phyloP scores from a whole-genome alignment of 2,113 vertebrate species.

The Procavia capensis region DNA sequence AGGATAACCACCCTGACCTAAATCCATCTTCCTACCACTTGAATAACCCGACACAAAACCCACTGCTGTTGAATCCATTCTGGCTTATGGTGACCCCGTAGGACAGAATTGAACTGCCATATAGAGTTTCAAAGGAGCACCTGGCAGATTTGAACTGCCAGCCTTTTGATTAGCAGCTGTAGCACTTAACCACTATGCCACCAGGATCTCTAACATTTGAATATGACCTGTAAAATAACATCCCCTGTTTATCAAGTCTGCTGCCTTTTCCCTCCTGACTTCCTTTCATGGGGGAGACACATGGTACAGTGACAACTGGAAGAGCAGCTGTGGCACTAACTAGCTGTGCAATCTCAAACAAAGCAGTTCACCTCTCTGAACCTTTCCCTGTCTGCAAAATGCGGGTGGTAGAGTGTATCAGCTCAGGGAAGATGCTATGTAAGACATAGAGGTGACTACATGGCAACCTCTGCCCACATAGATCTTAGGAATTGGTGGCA shows the following conservation, averaged over 20 bases:
- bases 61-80: too few species aligned
- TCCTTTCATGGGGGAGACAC: background rate
- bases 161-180: too few species aligned
- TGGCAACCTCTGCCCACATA: too few species aligned
- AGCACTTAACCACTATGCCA: too few species aligned
- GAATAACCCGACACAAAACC: too few species aligned
- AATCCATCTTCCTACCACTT: conserved; percentile 74
- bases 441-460: background rate
- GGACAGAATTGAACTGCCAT: too few species aligned
- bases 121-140: too few species aligned
- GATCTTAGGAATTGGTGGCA: background rate
- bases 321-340: background rate
- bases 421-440: background rate
- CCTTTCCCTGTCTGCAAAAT: conserved; percentile 28
- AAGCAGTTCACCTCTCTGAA: background rate
- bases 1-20: conserved; percentile 66
- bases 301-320: background rate
- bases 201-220: too few species aligned
- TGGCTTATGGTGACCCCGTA: too few species aligned
- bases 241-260: conserved; percentile 72
- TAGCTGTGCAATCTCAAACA: background rate
- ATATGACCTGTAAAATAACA: conserved; percentile 73
- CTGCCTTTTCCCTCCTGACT: conserved; percentile 54
- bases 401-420: background rate
- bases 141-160: too few species aligned